Base-by-base conservation (phyloP, 2,888 invertebrate species). In the Zonitis immaculata region DNA sequence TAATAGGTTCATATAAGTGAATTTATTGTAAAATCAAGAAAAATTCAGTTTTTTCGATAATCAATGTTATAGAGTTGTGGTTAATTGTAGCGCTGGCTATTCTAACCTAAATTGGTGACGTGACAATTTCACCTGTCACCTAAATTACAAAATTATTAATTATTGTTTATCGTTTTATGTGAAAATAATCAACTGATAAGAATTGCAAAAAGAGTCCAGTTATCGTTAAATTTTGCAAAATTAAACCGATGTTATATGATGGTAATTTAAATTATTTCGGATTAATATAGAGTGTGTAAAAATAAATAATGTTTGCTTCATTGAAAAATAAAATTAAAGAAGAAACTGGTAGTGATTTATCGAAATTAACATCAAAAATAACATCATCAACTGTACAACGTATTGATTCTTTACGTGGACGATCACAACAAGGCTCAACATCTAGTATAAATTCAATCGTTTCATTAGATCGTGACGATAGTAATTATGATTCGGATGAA, bases 241-340 rank as follows among this genome's bases (percentile, higher is more conserved):
- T 9, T 8, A 7, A 8, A 9, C 14, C 7, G 2, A 39, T 1
- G 9, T 39, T 6, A 8, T 8, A 39, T 39, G 6, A 39, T 39
- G 39, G 4, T n/a, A 4, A 20, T 39, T 18, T 39, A 39, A 20
- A 11, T 20, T n/a, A 20, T n/a, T 32, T n/a, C n/a, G n/a, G n/a
- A n/a, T n/a, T n/a, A n/a, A n/a, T 32, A 7, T 32, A 32, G 14
- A 27, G 3, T 6, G 7, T 27, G 1, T 28, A 28, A 28, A 32
- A 32, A 32, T 12, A 32, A 43, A 79, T 72, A 71, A 93, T 93
- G 92, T 93, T 93, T 75, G 87, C 90, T 47, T 89, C 89, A 69
- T 77, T 93, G 61, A 92, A 92, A 76, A 91, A 90, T 76, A 91
- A 91, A 80, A 91, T 92, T 66, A 87, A 88, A 66, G 91, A 91